Evolutionary conservation across 2,113 vertebrate genomes (phyloP), one percentile per base, ranked within the genome.

Genomic region (Microcebus ravelobensis): DNA sequence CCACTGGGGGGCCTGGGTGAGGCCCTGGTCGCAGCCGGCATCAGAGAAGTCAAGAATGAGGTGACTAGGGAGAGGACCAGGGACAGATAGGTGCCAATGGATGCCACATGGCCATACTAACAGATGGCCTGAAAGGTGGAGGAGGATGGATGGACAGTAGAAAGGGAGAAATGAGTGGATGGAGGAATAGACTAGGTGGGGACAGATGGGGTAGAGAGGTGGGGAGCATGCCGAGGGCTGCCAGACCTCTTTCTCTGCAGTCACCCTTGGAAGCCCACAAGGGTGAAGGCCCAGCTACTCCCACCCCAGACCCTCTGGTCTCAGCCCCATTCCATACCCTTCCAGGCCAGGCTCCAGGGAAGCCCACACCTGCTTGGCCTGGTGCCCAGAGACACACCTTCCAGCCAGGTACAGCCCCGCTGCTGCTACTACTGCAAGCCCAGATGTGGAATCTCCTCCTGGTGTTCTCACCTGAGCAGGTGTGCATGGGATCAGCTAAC

Each of bases 401-500:
- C 42, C 29, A 59, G 42, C 73, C 61, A 67, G 63, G 74, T 29
- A 73, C 13, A 0, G 10, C 81, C 67, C 82, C 34, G 59, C n/a
- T 81, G 57, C 50, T 42, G 15, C 36, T n/a, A 36, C 65, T 73
- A 57, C 74, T 57, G 8, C 15, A 82, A 87, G 50, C 84, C 85
- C 91, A 95, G 94, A 89, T 95, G 63, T 71, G 87, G 73, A 68
- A 57, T 84, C 92, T 63, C 61, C 73, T 67, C 67, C 68, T 68
- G 61, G 48, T 88, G 61, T 77, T 85, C 34, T n/a, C 83, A 91
- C 42, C 89, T 80, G 63, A 79, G 34, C 94, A 97, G 92, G 70
- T 73, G 68, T 86, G 45, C 86, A 13, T 8, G 65, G 79, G 65
- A 34, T 87, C 42, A 65, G 20, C 25, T 55, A 59, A 87, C 6